phyloP scores from a whole-genome alignment of 37 sponge, comb jelly and placozoan species.

The Lycopodina hypogea region DNA sequence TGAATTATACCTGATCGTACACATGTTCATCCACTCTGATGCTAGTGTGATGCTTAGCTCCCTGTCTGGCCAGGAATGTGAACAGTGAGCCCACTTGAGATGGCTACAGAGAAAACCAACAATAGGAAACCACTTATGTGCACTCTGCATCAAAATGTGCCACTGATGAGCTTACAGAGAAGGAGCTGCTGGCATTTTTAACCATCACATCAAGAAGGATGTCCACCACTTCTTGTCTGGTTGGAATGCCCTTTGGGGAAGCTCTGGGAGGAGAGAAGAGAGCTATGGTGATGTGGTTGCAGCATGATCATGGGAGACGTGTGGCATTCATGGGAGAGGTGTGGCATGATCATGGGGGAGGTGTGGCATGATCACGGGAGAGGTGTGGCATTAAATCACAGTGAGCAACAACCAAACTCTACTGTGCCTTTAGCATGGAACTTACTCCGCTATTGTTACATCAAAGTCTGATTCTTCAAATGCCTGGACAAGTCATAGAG shows the following conservation, averaged over 20 bases:
- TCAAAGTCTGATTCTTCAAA: slow-evolving; percentile 83
- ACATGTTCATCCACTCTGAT: slow-evolving; percentile 61
- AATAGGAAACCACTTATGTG: not conserved
- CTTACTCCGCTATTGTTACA: slow-evolving; percentile 25
- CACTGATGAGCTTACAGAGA: slow-evolving; percentile 37
- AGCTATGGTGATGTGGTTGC: not conserved
- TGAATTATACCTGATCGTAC: slow-evolving; percentile 79
- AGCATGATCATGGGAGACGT: no score
- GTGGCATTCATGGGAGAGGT: no score
- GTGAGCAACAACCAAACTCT: no score
- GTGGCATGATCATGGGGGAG: no score
- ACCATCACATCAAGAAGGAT: slow-evolving; percentile 65
- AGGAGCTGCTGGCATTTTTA: slow-evolving; percentile 16
- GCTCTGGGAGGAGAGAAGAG: slow-evolving; percentile 5
- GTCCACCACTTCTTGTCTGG: slow-evolving; percentile 62
- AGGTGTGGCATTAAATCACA: no score
- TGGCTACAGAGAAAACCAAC: slow-evolving; percentile 28
- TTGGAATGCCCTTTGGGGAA: slow-evolving; percentile 45
- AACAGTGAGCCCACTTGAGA: slow-evolving; percentile 81
- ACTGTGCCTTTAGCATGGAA: not conserved
- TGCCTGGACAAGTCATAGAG: no score
- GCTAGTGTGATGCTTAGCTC: slow-evolving; percentile 48
- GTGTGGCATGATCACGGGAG: no score
- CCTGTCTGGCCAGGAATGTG: slow-evolving; percentile 82
- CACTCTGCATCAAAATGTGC: not conserved